These are phyloP conservation scores for Antigone vipio DNA, from an alignment of 2,113 vertebrate genomes.

Conservation along the genomic window DNA sequence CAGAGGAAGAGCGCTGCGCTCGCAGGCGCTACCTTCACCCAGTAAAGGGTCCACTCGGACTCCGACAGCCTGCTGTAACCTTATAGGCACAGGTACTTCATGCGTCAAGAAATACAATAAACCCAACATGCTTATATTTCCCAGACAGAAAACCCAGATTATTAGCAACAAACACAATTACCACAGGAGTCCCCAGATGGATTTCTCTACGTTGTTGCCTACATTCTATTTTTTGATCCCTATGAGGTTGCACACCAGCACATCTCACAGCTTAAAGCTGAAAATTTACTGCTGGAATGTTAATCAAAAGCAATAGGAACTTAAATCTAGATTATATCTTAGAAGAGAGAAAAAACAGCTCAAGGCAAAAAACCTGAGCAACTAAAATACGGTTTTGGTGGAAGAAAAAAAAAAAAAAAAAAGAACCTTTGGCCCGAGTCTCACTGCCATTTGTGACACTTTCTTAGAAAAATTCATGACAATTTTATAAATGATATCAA, in stretches of 20 bases:
- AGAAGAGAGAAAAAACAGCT: not conserved
- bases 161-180: not conserved
- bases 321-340: not conserved
- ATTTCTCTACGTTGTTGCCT: not conserved
- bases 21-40: rapidly evolving
- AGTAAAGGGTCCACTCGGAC: not conserved
- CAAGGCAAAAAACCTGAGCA: not conserved
- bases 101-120: not conserved
- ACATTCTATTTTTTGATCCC: not conserved
- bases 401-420: not conserved
- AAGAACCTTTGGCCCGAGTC: not conserved
- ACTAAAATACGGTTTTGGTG: not conserved
- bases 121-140: not conserved
- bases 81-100: not conserved
- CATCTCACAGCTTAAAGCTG: not conserved
- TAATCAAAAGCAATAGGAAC: not conserved
- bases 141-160: not conserved
- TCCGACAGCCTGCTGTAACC: not conserved
- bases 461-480: not conserved
- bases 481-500: not conserved
- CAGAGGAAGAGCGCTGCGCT: rapidly evolving
- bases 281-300: not conserved
- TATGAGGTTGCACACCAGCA: rapidly evolving
- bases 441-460: not conserved
- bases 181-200: not conserved